These are phyloP conservation scores for Drosophila subobscura DNA, from an alignment of 1,140 invertebrate species.

Conservation along the genomic window DNA sequence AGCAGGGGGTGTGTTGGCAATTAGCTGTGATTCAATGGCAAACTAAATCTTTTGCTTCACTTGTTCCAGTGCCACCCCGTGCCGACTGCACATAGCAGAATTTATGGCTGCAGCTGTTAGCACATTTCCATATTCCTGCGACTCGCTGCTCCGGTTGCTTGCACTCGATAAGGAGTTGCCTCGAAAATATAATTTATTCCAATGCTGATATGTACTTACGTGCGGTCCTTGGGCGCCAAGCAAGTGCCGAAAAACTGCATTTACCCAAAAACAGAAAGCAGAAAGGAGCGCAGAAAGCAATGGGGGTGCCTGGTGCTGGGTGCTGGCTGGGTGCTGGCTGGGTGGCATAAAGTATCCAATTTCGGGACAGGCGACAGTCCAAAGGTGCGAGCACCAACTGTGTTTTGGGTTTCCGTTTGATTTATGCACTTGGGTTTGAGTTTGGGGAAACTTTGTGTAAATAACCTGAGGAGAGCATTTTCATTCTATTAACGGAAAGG, in stretches of 20 bases:
- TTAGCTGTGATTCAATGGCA: constrained; percentile 48
- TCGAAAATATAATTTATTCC: constrained; percentile 66
- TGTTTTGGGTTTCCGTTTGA: constrained; percentile 57
- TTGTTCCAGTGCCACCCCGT: constrained; percentile 2
- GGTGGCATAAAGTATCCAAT: constrained; percentile 61
- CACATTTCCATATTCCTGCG: constrained; percentile 55
- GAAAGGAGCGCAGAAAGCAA: not conserved
- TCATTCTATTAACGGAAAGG: constrained; percentile 63
- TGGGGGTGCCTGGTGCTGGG: not conserved
- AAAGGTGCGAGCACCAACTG: constrained; percentile 24
- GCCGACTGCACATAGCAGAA: constrained; percentile 20
- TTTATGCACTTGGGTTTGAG: constrained; percentile 72
- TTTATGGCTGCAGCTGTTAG: constrained; percentile 56
- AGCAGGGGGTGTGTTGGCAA: constrained; percentile 27
- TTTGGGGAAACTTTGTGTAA: constrained; percentile 53
- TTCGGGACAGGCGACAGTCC: constrained; percentile 45
- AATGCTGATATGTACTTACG: constrained; percentile 66
- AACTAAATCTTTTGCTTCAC: constrained; percentile 26
- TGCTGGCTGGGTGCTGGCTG: not conserved
- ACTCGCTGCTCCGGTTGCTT: constrained; percentile 28
- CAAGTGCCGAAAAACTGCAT: constrained; percentile 62
- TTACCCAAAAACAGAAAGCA: constrained; percentile 20
- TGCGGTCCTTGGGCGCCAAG: constrained; percentile 56
- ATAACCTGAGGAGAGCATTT: constrained; percentile 58
- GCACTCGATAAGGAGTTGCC: not conserved